A percentile compares a stretch with the other conserved stretches of the same genome.
Conservation (phyloP, 2,888 invertebrate species). For the Ormia ochracea region DNA sequence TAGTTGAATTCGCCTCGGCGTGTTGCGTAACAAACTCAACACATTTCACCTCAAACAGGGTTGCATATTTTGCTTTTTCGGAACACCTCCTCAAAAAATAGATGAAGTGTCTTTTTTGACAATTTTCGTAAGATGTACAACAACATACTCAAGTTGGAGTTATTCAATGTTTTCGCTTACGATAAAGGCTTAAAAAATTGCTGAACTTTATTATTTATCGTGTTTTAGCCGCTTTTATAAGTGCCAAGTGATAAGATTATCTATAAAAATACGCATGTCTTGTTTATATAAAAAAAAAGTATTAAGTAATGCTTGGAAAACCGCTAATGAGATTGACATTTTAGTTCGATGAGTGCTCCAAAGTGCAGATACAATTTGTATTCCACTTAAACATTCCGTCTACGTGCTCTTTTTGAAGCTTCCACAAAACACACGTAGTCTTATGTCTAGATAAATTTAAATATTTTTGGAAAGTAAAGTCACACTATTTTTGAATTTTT, state of each 20-base stretch:
- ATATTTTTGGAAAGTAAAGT: background rate
- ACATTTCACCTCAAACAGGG: background rate
- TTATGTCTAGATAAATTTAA: constrained; percentile 2
- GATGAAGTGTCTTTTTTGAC: background rate
- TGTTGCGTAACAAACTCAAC: background rate
- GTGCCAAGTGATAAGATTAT: background rate
- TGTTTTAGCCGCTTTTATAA: constrained; percentile 33
- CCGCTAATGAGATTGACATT: constrained; percentile 59
- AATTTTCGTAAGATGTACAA: constrained; percentile 35
- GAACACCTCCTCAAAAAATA: constrained; percentile 33
- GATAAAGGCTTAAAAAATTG: background rate
- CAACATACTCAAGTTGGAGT: background rate
- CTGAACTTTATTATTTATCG: background rate
- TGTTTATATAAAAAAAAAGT: constrained; percentile 18
- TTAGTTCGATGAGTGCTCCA: constrained; percentile 44
- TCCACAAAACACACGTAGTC: constrained; percentile 48
- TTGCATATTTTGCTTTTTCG: background rate
- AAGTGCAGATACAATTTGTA: constrained; percentile 64
- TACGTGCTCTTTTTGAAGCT: constrained; percentile 17
- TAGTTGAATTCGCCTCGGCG: too few relatives aligned
- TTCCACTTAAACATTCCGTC: constrained; percentile 62
- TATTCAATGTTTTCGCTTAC: background rate
- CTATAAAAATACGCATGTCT: constrained; percentile 3
- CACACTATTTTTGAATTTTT: constrained; percentile 13
- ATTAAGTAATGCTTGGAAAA: constrained; percentile 71